phyloP scores from a whole-genome alignment of 2,797 vertebrate species.

The Sardinella longiceps region DNA sequence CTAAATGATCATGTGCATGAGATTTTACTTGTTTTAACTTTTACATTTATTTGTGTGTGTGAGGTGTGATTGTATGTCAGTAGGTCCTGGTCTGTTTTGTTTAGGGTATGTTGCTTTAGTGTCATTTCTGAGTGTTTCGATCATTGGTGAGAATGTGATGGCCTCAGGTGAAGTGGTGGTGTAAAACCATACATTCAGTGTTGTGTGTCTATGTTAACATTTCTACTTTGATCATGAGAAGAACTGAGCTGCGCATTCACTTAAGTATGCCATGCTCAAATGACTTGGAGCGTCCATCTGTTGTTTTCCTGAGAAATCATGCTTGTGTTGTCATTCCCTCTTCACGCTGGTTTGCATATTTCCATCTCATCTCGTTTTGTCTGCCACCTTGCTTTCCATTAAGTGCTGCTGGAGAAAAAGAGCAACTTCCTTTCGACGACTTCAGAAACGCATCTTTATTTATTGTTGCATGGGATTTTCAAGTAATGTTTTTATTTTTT shows the following conservation, averaged over 20 bases:
- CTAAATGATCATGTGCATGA: not conserved
- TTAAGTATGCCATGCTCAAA: not conserved
- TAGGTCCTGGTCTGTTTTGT: not conserved
- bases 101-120: not conserved
- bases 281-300: not conserved
- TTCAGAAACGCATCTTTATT: not conserved
- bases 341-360: not conserved
- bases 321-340: conserved; percentile 39
- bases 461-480: not conserved
- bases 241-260: not conserved
- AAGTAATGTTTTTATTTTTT: not conserved
- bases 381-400: conserved; percentile 7
- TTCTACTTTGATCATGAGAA: conserved; percentile 25
- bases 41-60: not conserved
- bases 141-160: not conserved
- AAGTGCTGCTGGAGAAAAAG: not conserved
- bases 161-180: not conserved
- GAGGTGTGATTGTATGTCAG: not conserved
- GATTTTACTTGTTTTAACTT: not conserved
- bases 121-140: not conserved
- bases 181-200: not conserved
- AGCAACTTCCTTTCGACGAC: not conserved
- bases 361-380: conserved; percentile 5
- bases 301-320: conserved; percentile 34
- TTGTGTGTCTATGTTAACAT: conserved; percentile 36